Conservation (phyloP, 1,140 invertebrate genomes). For the Steinernema khuongi region DNA sequence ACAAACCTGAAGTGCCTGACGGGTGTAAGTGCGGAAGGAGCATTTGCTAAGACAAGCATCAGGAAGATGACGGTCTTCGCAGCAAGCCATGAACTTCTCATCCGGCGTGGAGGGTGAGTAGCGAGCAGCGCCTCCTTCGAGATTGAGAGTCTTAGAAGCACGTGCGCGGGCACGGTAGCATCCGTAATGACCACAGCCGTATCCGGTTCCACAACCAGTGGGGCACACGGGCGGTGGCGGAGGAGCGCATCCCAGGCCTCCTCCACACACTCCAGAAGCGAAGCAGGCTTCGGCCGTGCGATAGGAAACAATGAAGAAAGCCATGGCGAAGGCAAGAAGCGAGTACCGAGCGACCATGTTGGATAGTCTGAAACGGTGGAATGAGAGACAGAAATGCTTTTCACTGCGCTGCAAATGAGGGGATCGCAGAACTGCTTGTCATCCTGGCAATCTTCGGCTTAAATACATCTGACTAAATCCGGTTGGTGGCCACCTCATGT, state of each 20-base stretch:
- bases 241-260: constrained; percentile 23
- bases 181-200: constrained; percentile 22
- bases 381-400: neutral
- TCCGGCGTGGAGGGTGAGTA: constrained; percentile 36
- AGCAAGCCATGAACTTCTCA: constrained; percentile 47
- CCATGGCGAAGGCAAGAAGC: neutral
- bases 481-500: neutral
- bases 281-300: constrained; percentile 26
- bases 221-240: constrained; percentile 25
- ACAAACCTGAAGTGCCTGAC: constrained; percentile 38
- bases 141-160: constrained; percentile 32
- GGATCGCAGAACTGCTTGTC: neutral
- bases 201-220: constrained; percentile 8
- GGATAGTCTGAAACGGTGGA: neutral
- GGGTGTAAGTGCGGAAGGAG: constrained; percentile 46
- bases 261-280: constrained; percentile 38
- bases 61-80: constrained; percentile 50
- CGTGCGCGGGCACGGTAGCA: constrained; percentile 32
- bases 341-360: neutral
- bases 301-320: neutral
- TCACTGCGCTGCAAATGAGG: neutral
- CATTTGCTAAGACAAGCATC: constrained; percentile 45
- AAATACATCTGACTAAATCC: neutral
- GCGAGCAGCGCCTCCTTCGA: neutral
- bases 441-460: constrained; percentile 9